Evolutionary conservation across 2,888 invertebrate genomes (phyloP), one percentile per base, ranked within the genome.

Genomic region (Stenurella melanura): DNA sequence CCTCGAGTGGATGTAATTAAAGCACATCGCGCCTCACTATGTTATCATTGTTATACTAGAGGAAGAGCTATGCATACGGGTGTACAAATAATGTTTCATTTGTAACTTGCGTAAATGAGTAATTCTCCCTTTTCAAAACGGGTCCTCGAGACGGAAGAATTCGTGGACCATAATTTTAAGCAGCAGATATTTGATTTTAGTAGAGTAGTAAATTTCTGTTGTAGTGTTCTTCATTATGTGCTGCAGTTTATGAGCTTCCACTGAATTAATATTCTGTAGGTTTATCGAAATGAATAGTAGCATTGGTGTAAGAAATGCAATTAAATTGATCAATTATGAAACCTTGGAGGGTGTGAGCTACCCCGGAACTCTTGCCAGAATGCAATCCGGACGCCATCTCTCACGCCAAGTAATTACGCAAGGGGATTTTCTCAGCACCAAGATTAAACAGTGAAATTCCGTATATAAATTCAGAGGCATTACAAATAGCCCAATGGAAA

Each of bases 361-460:
- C 75, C 78, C 79, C 81, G 80, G 81, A 81, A 81, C 77, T 78
- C 81, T 80, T 78, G 82, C 85, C 86, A 86, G 85, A 86, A 86
- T 85, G 85, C 86, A 86, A 84, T 86, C 85, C 83, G 78, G 76
- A 81, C 85, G 85, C 87, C 87, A 87, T 88, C 86, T 86, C 85
- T 87, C 88, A 88, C 86, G 84, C 86, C 85, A 84, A 86, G 88
- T 87, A 89, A 89, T 89, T 89, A 89, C 87, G 86, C 84, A 83
- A 85, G 87, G 87, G 87, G 88, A 88, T 88, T 88, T 88, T 87
- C 88, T 87, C 85, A 84, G 81, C 87, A 84, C 86, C 81, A 88
- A 88, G 88, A 88, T 88, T 88, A 89, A 89, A 88, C 86, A 87
- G 86, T 83, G 84, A 88, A 88, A 88, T 88, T 88, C 87, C 87